Percentiles rank a stretch among this genome's conserved stretches.
Evolutionary conservation across 2,113 vertebrate species (phyloP).

Genomic region (Scopus umbretta): DNA sequence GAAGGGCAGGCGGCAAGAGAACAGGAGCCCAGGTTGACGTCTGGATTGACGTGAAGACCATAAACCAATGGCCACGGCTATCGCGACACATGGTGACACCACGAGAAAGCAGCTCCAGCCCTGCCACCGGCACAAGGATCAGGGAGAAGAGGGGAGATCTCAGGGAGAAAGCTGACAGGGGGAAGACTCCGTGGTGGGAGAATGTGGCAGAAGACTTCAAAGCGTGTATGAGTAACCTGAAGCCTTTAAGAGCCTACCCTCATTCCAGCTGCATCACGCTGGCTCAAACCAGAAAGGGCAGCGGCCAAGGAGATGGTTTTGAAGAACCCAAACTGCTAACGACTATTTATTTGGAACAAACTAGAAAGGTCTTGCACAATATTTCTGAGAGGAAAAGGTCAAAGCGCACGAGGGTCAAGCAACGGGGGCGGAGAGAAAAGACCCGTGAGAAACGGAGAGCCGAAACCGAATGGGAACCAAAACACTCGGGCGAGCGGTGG

Average conservation of each 20-base stretch:
- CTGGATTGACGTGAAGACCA: accelerated
- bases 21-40: accelerated
- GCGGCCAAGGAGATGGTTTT: background rate
- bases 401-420: background rate
- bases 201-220: background rate
- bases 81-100: accelerated
- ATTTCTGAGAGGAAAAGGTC: background rate
- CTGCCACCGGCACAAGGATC: background rate
- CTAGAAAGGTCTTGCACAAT: background rate
- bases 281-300: background rate
- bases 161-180: background rate
- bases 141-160: too few relatives aligned
- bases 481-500: accelerated
- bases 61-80: accelerated
- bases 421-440: background rate
- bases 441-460: background rate
- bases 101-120: background rate
- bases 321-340: background rate
- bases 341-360: background rate
- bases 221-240: accelerated
- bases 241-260: background rate
- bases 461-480: accelerated
- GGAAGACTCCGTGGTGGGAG: background rate
- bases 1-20: background rate
- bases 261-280: accelerated